Evolutionary conservation across 2,113 vertebrate species (phyloP).

Genomic region (Morone saxatilis): DNA sequence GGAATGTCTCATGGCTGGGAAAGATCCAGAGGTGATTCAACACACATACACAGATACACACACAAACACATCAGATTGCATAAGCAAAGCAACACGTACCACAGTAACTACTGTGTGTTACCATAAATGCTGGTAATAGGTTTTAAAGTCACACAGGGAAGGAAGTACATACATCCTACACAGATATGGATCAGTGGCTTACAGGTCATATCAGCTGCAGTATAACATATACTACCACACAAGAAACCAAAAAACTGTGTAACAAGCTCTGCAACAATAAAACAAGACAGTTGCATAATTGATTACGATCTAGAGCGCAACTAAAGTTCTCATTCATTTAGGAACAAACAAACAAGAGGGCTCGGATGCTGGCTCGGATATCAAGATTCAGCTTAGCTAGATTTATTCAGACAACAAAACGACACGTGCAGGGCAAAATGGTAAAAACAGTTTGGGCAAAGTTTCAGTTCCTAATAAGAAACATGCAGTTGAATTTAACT

Average conservation of each 20-base stretch:
- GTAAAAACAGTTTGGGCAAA: not conserved
- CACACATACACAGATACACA: constrained; percentile 24
- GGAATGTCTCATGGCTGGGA: constrained; percentile 88
- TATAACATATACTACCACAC: not conserved
- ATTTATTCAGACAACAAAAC: constrained; percentile 3
- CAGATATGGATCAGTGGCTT: constrained; percentile 33
- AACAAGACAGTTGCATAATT: constrained; percentile 24
- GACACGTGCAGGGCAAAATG: not conserved
- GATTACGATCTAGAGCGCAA: constrained; percentile 47
- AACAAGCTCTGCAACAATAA: constrained; percentile 22
- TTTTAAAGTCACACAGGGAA: constrained; percentile 2
- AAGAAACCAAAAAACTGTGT: not conserved
- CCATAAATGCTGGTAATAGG: not conserved
- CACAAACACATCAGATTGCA: constrained; percentile 30
- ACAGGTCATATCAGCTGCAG: constrained; percentile 14
- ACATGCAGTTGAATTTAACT: not conserved
- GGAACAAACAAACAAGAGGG: constrained; percentile 55
- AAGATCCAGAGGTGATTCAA: constrained; percentile 83
- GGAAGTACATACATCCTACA: not conserved
- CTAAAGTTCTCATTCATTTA: constrained; percentile 47
- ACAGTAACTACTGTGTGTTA: constrained; percentile 3
- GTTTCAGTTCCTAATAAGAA: not conserved
- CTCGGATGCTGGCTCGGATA: constrained; percentile 14
- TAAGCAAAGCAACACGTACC: constrained; percentile 12
- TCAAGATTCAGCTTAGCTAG: constrained; percentile 26